phyloP scores from a whole-genome alignment of 1,140 invertebrate genomes.

The Pseudachorutes palmiensis region DNA sequence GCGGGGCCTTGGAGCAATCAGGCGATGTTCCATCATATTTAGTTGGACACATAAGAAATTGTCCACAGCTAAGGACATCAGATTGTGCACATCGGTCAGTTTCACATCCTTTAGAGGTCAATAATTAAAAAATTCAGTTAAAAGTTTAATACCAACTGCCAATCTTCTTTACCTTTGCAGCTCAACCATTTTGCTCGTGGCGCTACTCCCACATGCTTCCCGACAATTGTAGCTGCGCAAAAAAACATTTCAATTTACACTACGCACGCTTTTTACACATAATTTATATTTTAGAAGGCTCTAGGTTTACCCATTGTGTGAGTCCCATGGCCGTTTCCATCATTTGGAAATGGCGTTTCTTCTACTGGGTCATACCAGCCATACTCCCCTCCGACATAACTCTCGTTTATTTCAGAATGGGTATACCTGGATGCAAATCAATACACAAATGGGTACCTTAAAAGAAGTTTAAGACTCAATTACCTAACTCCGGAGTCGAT shows the following conservation, averaged over 20 bases:
- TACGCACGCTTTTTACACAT: background rate
- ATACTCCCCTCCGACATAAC: conserved; percentile 1
- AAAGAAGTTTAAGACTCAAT: no score
- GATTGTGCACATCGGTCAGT: background rate
- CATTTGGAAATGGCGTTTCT: conserved; percentile 12
- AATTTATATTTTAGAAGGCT: background rate
- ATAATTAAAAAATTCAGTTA: background rate
- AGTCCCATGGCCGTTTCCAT: conserved; percentile 21
- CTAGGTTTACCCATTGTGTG: conserved; percentile 17
- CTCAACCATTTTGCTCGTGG: conserved; percentile 18
- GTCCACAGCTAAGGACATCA: conserved; percentile 15
- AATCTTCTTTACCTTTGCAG: conserved; percentile 12
- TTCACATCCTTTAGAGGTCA: background rate
- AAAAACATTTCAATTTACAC: no score
- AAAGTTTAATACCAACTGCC: background rate
- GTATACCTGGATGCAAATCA: background rate
- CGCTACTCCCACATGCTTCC: conserved; percentile 11
- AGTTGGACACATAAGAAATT: conserved; percentile 17
- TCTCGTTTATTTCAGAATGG: background rate
- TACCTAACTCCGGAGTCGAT: conserved; percentile 12
- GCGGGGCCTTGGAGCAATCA: conserved; percentile 6
- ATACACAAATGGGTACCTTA: no score
- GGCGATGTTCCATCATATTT: background rate
- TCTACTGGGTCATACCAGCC: conserved; percentile 20
- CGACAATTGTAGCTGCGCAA: background rate